Evolutionary conservation across 2,888 invertebrate genomes (phyloP).

Genomic region (Mythimna albipuncta): DNA sequence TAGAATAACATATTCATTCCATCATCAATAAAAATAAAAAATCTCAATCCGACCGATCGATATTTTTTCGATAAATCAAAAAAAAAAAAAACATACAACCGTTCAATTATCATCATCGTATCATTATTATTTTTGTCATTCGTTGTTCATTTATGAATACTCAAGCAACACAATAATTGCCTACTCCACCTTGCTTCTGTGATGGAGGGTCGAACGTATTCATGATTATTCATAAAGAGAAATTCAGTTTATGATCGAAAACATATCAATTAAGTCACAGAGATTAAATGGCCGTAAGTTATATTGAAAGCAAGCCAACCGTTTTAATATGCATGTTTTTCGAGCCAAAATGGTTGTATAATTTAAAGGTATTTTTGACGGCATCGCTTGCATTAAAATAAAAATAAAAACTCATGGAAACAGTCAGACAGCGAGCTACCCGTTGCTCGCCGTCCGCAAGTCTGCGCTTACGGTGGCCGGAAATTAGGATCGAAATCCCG

Average conservation of each 20-base stretch:
- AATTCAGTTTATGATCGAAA: constrained; percentile 50
- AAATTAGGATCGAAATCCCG: too few species aligned
- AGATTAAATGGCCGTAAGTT: constrained; percentile 22
- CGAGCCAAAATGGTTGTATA: not conserved
- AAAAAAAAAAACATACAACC: too few species aligned
- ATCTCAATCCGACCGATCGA: too few species aligned
- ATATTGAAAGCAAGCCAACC: constrained; percentile 20
- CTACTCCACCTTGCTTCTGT: not conserved
- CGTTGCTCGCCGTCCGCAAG: too few species aligned
- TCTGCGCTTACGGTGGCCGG: too few species aligned
- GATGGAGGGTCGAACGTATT: not conserved
- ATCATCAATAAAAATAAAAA: too few species aligned
- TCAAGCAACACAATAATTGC: not conserved
- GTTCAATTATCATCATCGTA: too few species aligned
- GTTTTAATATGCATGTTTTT: constrained; percentile 8
- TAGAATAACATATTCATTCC: too few species aligned
- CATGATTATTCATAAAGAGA: constrained; percentile 19
- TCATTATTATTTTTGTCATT: too few species aligned
- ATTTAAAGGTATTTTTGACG: not conserved
- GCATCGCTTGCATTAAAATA: not conserved
- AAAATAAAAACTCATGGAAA: too few species aligned
- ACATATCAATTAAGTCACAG: constrained; percentile 43
- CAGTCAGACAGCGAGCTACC: too few species aligned
- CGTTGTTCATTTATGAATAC: not conserved
- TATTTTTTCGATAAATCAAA: too few species aligned